These are phyloP conservation scores for Meleagris gallopavo DNA, from an alignment of 2,113 vertebrate species.

Conservation along the genomic window DNA sequence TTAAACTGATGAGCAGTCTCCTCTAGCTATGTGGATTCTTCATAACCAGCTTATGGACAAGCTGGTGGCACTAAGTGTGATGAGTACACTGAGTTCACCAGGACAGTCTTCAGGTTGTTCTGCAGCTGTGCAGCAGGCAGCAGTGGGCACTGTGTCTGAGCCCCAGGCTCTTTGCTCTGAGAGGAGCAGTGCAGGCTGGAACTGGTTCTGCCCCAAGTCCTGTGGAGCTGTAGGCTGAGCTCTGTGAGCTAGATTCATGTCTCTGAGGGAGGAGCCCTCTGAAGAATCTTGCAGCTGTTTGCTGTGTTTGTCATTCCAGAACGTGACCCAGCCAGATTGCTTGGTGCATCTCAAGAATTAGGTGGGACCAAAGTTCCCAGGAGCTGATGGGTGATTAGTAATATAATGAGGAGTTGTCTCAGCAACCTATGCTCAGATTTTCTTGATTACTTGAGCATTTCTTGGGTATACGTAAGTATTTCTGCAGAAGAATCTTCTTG, in stretches of 20 bases:
- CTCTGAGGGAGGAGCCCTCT: neutral
- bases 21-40: neutral
- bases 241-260: neutral
- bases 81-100: neutral
- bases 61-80: neutral
- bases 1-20: conserved; percentile 12
- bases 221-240: neutral
- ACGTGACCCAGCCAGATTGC: neutral
- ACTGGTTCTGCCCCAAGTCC: neutral
- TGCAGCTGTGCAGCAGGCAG: neutral
- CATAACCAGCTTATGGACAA: neutral
- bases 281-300: neutral
- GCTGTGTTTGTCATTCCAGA: neutral
- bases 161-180: neutral
- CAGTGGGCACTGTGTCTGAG: neutral
- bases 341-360: neutral
- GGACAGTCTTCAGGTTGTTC: neutral
- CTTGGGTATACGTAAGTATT: neutral
- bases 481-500: neutral
- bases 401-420: neutral
- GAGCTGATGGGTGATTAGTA: neutral
- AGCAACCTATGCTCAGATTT: neutral
- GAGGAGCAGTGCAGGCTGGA: no score
- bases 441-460: neutral
- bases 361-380: neutral